Conservation (phyloP, 2,888 invertebrate species). For the Tenthredo amoena region DNA sequence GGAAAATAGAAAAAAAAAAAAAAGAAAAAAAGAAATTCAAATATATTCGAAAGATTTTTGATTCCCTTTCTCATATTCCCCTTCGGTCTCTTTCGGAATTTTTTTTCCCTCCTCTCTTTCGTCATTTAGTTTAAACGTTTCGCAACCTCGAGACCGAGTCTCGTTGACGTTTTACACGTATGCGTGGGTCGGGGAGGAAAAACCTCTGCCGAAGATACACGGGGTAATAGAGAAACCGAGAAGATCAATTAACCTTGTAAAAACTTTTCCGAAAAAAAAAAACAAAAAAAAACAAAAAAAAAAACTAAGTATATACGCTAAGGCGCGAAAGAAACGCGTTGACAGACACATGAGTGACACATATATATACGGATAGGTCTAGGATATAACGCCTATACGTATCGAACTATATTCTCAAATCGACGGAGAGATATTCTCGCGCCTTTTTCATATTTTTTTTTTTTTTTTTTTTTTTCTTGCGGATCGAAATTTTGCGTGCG, state of each 20-base stretch:
- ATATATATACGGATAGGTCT: not conserved
- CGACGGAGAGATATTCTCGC: too few relatives aligned
- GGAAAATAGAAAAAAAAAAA: too few relatives aligned
- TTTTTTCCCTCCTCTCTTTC: not conserved
- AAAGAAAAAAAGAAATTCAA: too few relatives aligned
- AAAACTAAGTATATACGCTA: not conserved
- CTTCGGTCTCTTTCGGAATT: not conserved
- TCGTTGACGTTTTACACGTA: not conserved
- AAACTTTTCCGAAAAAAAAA: not conserved
- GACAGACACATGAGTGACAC: not conserved
- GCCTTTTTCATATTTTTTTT: too few relatives aligned
- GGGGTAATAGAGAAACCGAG: not conserved
- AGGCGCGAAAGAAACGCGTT: conserved; percentile 18
- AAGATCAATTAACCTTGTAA: conserved; percentile 1
- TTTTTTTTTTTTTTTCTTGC: too few relatives aligned
- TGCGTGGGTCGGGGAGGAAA: not conserved
- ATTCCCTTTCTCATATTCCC: not conserved
- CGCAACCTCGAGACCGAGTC: not conserved
- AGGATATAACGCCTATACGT: not conserved
- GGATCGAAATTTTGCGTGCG: not conserved
- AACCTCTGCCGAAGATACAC: not conserved
- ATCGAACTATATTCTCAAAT: not conserved
- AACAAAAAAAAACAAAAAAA: not conserved
- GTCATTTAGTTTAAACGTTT: not conserved
- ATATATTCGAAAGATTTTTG: not conserved